Evolutionary conservation across 2,888 invertebrate species (phyloP).

Genomic region (Eutolmus rufibarbis): DNA sequence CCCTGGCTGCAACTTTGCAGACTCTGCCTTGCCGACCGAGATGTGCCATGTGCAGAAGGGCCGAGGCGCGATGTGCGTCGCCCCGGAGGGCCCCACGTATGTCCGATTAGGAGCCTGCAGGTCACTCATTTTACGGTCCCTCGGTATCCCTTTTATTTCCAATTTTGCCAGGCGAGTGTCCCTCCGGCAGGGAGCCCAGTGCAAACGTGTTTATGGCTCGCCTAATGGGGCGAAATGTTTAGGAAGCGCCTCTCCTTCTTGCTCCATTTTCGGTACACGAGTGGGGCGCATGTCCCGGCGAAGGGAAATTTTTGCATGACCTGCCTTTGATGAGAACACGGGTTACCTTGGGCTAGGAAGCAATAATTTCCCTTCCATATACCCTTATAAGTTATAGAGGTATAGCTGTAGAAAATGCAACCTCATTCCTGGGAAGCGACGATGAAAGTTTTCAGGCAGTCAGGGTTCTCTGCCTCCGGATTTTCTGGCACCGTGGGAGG

Average conservation of each 20-base stretch:
- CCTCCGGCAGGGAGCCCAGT: constrained; percentile 5
- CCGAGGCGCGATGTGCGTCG: not conserved
- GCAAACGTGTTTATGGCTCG: constrained; percentile 25
- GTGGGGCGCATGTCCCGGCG: not conserved
- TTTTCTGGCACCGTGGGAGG: not conserved
- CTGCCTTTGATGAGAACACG: not conserved
- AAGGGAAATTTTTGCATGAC: constrained; percentile 8
- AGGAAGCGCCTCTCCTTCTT: not conserved
- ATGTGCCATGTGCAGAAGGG: not conserved
- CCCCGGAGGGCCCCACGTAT: not conserved
- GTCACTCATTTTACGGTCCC: constrained; percentile 9
- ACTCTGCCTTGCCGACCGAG: not conserved
- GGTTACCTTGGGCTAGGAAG: not conserved
- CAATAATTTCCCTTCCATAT: constrained; percentile 17
- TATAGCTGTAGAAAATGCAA: not conserved
- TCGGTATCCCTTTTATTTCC: not conserved
- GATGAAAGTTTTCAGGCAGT: not conserved
- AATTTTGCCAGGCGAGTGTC: not conserved
- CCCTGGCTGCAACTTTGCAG: not conserved
- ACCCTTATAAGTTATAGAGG: not conserved
- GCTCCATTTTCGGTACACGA: not conserved
- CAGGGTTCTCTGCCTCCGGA: not conserved
- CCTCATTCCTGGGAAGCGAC: not conserved
- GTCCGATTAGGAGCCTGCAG: not conserved
- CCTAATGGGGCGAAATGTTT: constrained; percentile 23